Evolutionary conservation across 2,797 vertebrate genomes (phyloP).

Genomic region (Coregonus ussuriensis): DNA sequence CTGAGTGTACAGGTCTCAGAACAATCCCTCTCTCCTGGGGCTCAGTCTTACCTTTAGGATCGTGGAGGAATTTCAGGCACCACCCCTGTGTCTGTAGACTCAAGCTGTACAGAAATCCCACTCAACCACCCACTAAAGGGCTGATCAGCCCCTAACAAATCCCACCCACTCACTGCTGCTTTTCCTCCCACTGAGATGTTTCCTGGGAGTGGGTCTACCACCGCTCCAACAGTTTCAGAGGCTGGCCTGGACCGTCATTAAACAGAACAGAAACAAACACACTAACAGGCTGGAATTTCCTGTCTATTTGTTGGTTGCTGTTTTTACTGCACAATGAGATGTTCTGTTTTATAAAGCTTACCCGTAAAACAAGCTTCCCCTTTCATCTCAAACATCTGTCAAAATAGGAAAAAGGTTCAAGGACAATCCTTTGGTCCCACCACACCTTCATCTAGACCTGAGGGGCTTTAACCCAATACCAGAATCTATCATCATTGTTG

Average conservation of each 20-base stretch:
- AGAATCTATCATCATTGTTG: background rate
- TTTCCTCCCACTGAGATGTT: conserved; percentile 36
- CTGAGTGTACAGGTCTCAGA: background rate
- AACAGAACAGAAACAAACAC: conserved; percentile 66
- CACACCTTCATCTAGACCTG: background rate
- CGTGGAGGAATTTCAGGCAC: background rate
- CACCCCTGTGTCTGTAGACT: background rate
- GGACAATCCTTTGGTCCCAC: background rate
- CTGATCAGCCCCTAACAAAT: background rate
- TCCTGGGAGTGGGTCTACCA: conserved; percentile 19
- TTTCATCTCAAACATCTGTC: conserved; percentile 43
- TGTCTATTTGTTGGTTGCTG: conserved; percentile 59
- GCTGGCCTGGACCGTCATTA: conserved; percentile 56
- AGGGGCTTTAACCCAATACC: background rate
- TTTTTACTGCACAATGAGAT: conserved; percentile 50
- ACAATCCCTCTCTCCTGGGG: background rate
- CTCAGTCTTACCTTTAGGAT: background rate
- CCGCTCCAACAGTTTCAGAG: conserved; percentile 36
- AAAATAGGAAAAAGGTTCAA: conserved; percentile 31
- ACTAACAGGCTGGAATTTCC: conserved; percentile 64
- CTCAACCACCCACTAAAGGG: background rate
- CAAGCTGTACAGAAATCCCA: background rate
- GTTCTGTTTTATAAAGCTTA: conserved; percentile 42
- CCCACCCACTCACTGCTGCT: background rate
- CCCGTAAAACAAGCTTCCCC: conserved; percentile 23